Conservation (phyloP, 2,888 invertebrate species). For the Nezara viridula region DNA sequence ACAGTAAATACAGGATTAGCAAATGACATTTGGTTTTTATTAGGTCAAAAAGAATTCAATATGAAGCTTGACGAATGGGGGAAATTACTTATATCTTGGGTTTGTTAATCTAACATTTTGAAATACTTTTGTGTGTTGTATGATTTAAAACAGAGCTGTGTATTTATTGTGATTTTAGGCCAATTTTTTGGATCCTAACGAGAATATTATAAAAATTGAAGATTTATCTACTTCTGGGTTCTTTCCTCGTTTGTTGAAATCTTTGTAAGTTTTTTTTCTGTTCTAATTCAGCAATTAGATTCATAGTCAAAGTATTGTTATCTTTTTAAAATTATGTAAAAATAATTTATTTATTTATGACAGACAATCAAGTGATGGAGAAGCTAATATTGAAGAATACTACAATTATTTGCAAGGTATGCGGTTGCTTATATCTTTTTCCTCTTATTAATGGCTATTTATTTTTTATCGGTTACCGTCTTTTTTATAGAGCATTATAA, state of each 20-base stretch:
- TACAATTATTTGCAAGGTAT: slow-evolving; percentile 41
- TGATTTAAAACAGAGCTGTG: background rate
- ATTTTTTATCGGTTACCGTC: background rate
- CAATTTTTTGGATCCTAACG: slow-evolving; percentile 47
- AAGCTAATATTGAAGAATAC: background rate
- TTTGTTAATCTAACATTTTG: background rate
- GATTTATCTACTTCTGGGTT: slow-evolving; percentile 38
- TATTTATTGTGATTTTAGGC: slow-evolving; percentile 47
- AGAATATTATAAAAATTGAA: slow-evolving; percentile 44
- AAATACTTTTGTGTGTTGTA: background rate
- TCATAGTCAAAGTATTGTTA: background rate
- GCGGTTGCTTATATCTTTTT: background rate
- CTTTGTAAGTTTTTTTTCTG: slow-evolving; percentile 28
- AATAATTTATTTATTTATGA: background rate
- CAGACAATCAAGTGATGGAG: background rate
- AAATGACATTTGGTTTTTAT: slow-evolving; percentile 15
- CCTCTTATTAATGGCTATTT: background rate
- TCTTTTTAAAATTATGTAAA: background rate
- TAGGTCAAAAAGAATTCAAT: background rate
- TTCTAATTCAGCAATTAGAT: background rate
- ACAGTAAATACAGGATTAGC: background rate
- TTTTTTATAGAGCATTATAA: slow-evolving; percentile 23
- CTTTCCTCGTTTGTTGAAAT: slow-evolving; percentile 32
- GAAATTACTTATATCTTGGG: slow-evolving; percentile 51
- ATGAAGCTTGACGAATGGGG: slow-evolving; percentile 56